Conservation (phyloP, 2,113 vertebrate genomes). For the Gymnobelideus leadbeateri region DNA sequence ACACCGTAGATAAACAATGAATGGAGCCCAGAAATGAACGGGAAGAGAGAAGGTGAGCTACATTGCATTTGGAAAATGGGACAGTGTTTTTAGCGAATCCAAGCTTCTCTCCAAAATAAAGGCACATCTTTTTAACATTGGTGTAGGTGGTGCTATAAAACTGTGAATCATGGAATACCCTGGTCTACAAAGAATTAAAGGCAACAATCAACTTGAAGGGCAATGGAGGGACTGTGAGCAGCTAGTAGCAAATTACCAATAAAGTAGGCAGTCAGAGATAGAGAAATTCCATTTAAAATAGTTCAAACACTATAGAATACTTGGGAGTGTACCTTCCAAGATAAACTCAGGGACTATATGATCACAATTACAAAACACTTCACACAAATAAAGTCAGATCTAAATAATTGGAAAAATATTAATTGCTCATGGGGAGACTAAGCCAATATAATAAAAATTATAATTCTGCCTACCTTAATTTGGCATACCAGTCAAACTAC, state of each 20-base stretch:
- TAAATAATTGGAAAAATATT: neutral
- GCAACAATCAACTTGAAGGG: neutral
- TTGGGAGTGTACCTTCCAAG: neutral
- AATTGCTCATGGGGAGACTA: neutral
- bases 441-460: neutral
- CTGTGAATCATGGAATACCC: neutral
- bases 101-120: neutral
- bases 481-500: neutral
- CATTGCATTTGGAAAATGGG: neutral
- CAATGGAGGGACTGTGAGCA: neutral
- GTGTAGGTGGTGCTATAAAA: neutral
- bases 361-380: neutral
- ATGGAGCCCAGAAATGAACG: neutral
- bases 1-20: neutral
- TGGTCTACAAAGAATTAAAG: neutral
- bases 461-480: neutral
- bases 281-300: neutral
- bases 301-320: neutral
- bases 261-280: neutral
- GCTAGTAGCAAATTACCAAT: neutral
- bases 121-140: neutral
- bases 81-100: neutral
- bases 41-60: neutral
- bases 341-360: neutral
- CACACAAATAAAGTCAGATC: neutral